phyloP scores from a whole-genome alignment of 1,140 invertebrate species.

The Heliconius himera region DNA sequence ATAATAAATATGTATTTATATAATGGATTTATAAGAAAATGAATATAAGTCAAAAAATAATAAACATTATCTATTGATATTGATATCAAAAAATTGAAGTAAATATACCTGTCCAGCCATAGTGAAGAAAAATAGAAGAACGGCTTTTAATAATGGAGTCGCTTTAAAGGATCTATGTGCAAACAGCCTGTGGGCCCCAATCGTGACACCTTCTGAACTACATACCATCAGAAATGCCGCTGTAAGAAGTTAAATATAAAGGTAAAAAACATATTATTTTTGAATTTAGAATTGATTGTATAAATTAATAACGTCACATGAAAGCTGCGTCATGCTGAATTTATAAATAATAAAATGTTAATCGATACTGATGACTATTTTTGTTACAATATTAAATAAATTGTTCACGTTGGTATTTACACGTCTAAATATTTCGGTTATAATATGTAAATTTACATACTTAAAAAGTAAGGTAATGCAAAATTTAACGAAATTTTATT shows the following conservation, averaged over 20 bases:
- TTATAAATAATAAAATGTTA: neutral
- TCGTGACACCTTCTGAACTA: conserved; percentile 74
- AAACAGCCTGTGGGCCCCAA: conserved; percentile 82
- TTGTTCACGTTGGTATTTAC: no score
- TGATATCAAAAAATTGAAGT: neutral
- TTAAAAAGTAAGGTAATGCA: no score
- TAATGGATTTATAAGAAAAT: no score
- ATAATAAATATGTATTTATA: no score
- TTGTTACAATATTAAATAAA: neutral
- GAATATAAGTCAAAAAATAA: no score
- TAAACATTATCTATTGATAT: neutral
- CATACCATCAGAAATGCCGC: conserved; percentile 51
- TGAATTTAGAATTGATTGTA: neutral
- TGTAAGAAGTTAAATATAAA: conserved; percentile 43
- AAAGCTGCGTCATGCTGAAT: neutral
- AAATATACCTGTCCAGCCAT: conserved; percentile 79
- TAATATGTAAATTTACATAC: no score
- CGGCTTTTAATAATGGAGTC: conserved; percentile 64
- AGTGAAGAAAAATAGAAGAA: conserved; percentile 78
- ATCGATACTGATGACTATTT: neutral
- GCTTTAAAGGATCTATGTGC: conserved; percentile 82
- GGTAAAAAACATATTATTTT: neutral
- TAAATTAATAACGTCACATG: neutral
- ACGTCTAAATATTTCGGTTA: no score
- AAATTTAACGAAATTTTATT: no score